These are phyloP conservation scores for Zaprionus obscuricornis DNA, from an alignment of 2,888 invertebrate genomes.

Conservation along the genomic window DNA sequence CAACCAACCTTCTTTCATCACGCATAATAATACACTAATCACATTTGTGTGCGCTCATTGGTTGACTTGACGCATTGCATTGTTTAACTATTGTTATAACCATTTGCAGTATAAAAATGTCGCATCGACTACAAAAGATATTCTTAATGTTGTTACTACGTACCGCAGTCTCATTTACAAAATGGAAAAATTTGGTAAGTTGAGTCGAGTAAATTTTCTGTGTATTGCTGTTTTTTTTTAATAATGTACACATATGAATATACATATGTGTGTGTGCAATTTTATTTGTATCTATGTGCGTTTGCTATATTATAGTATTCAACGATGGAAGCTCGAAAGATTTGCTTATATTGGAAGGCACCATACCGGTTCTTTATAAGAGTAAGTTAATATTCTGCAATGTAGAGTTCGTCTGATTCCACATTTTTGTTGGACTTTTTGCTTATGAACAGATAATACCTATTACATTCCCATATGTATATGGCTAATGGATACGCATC, in stretches of 20 bases:
- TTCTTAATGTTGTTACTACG: conserved; percentile 86
- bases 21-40: conserved; percentile 15
- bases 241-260: no score
- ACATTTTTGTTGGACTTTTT: not conserved
- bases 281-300: no score
- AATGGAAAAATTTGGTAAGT: conserved; percentile 89
- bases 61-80: conserved; percentile 22
- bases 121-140: conserved; percentile 87
- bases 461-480: conserved; percentile 99
- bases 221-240: not conserved
- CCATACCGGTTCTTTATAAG: conserved; percentile 96
- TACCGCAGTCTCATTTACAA: conserved; percentile 88
- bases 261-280: no score
- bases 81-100: conserved; percentile 24
- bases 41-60: not conserved
- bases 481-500: conserved; percentile 98
- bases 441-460: conserved; percentile 85
- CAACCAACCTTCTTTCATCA: conserved; percentile 21
- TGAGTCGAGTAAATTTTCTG: not conserved
- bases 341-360: conserved; percentile 93
- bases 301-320: conserved; percentile 89
- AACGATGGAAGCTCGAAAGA: conserved; percentile 93
- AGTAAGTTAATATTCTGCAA: no score
- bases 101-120: conserved; percentile 88
- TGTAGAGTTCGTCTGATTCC: not conserved